A percentile compares a stretch with the other conserved stretches of the same genome.
Evolutionary conservation across 2,113 vertebrate genomes (phyloP).

Genomic region (Paradoxurus hermaphroditus): DNA sequence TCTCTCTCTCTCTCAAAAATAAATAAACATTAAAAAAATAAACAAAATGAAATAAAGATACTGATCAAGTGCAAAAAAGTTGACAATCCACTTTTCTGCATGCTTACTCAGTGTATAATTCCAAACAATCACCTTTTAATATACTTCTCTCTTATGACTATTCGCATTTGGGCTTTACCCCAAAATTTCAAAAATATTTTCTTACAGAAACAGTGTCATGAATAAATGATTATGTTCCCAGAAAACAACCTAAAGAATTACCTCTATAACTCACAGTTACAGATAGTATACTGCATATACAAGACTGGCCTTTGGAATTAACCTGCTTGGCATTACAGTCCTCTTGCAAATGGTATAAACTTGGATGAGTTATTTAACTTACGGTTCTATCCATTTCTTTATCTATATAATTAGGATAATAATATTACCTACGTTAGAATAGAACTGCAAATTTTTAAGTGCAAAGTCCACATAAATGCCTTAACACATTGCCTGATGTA

Average conservation of each 20-base stretch:
- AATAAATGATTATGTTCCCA: background rate
- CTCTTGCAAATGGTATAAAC: background rate
- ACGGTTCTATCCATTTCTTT: background rate
- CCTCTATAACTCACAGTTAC: background rate
- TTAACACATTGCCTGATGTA: background rate
- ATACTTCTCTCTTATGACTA: background rate
- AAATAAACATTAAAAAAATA: too few relatives aligned
- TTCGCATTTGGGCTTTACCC: background rate
- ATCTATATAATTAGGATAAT: background rate
- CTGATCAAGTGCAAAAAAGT: background rate
- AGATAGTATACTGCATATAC: background rate
- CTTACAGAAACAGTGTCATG: background rate
- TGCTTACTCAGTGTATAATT: background rate
- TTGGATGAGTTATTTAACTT: background rate
- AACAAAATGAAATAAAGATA: too few relatives aligned
- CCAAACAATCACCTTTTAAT: background rate
- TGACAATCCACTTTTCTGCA: background rate
- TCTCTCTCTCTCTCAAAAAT: too few relatives aligned
- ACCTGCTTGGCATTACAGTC: background rate
- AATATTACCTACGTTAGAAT: background rate
- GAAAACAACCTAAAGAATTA: too few relatives aligned
- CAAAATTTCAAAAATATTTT: slow-evolving; percentile 23
- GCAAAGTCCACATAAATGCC: background rate
- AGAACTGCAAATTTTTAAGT: background rate
- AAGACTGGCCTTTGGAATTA: background rate